Evolutionary conservation across 2,113 vertebrate species (phyloP).

Genomic region (Sula dactylatra): DNA sequence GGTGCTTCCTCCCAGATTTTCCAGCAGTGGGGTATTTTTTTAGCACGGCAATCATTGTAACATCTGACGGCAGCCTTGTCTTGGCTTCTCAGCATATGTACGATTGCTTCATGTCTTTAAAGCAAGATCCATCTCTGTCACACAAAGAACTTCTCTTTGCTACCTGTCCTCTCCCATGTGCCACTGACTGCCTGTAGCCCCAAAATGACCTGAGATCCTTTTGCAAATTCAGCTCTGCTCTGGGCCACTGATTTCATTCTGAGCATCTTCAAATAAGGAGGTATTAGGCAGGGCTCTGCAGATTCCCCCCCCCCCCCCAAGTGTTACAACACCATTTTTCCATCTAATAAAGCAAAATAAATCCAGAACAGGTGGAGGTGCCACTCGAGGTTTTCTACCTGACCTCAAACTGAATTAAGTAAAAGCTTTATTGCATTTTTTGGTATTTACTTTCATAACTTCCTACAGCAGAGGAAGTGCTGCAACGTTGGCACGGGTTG

Average conservation of each 20-base stretch:
- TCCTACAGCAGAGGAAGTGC: not conserved
- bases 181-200: not conserved
- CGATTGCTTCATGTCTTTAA: not conserved
- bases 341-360: not conserved
- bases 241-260: not conserved
- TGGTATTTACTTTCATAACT: not conserved
- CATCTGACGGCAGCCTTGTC: not conserved
- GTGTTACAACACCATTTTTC: not conserved
- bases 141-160: not conserved
- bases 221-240: not conserved
- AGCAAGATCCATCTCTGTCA: not conserved
- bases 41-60: not conserved
- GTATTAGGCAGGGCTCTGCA: not conserved
- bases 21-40: not conserved
- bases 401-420: not conserved
- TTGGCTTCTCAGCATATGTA: not conserved
- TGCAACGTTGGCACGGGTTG: rapidly evolving
- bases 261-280: not conserved
- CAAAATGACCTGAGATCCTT: not conserved
- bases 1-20: not conserved
- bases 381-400: not conserved
- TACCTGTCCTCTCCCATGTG: not conserved
- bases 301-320: not conserved
- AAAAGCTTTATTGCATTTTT: not conserved
- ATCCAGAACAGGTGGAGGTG: not conserved